A percentile compares a stretch with the other conserved stretches of the same genome.
phyloP scores from a whole-genome alignment of 2,888 invertebrate genomes.

The Tenodera sinensis region DNA sequence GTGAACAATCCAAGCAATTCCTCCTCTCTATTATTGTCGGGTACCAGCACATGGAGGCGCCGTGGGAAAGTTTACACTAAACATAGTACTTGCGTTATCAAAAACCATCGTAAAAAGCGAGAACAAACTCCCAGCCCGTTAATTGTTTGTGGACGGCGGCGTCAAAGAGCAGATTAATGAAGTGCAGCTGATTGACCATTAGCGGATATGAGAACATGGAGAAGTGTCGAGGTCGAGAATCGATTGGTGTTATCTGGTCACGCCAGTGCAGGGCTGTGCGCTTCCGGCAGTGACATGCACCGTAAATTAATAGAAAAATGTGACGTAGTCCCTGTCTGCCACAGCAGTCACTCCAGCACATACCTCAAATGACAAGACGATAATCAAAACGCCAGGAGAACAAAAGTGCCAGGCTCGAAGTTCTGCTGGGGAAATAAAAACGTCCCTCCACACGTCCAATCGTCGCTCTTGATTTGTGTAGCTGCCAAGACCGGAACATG shows the following conservation, averaged over 20 bases:
- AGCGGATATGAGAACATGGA: background rate
- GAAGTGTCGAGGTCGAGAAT: background rate
- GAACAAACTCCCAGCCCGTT: too few species aligned
- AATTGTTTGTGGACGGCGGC: background rate
- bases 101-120: too few species aligned
- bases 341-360: background rate
- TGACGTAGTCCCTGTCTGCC: background rate
- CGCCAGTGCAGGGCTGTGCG: background rate
- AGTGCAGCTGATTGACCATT: background rate
- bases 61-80: too few species aligned
- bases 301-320: background rate
- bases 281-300: background rate
- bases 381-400: too few species aligned
- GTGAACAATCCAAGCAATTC: too few species aligned
- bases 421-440: too few species aligned
- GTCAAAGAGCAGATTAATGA: background rate
- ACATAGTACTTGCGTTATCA: too few species aligned
- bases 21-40: background rate
- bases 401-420: too few species aligned
- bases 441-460: too few species aligned
- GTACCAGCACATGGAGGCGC: background rate
- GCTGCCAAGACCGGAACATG: too few species aligned
- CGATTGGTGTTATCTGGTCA: background rate
- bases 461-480: too few species aligned
- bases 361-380: too few species aligned